A percentile compares a stretch with the other conserved stretches of the same genome.
Evolutionary conservation across 2,888 invertebrate species (phyloP).

Genomic region (Coenonympha glycerion): DNA sequence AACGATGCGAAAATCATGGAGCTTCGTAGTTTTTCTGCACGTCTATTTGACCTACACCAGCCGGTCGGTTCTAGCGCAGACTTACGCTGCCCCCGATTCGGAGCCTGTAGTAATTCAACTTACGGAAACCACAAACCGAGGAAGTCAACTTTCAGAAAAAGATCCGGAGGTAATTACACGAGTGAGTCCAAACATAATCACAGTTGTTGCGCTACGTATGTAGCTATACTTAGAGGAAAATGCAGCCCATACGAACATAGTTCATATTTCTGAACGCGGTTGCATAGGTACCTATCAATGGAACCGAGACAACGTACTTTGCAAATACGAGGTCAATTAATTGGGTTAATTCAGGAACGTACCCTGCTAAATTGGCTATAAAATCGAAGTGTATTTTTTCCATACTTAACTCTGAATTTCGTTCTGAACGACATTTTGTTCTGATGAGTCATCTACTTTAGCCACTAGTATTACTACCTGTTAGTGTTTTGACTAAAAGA

Average conservation of each 20-base stretch:
- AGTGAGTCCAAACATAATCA: background rate
- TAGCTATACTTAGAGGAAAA: background rate
- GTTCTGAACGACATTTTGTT: no score
- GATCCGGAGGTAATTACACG: conserved; percentile 17
- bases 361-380: background rate
- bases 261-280: no score
- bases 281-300: no score
- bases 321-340: background rate
- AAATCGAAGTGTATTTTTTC: background rate
- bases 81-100: background rate
- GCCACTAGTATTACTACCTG: no score
- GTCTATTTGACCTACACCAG: conserved; percentile 3
- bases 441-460: no score
- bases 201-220: background rate
- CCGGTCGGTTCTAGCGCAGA: conserved; percentile 1
- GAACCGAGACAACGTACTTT: no score
- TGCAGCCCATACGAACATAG: background rate
- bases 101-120: conserved; percentile 22
- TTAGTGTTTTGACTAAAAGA: no score
- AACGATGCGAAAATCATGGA: conserved; percentile 10
- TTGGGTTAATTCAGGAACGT: background rate
- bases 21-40: conserved; percentile 1
- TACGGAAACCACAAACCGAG: conserved; percentile 21
- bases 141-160: conserved; percentile 23
- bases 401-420: no score